Evolutionary conservation across 2,888 invertebrate genomes (phyloP), one percentile per base, ranked within the genome.

Genomic region (Tachina fera): DNA sequence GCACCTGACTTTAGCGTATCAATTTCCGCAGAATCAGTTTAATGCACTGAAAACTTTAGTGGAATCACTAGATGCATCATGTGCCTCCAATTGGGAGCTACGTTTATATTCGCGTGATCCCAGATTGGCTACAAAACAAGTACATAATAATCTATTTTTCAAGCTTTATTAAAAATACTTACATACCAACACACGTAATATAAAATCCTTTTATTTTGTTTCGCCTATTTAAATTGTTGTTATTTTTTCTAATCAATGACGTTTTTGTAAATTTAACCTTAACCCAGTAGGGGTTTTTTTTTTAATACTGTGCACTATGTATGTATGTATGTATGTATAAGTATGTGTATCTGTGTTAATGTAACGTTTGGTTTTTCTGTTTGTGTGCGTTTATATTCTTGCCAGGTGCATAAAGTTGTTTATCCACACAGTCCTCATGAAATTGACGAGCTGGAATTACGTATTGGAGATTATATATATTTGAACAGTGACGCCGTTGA

Each of bases 1-100:
- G 74, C 98, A 98, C 93, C 94, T 98, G 89, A 97, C 97, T 9
- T 93, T 98, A 90, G 97, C 97, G 19, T 98, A 98, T 93, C 97
- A 97, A 92, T 98, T 98, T 92, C 95, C 96, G 14, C 94, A 94
- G 89, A 93, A 94, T 22, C 95, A 96, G 74, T 97, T 95, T 90
- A 95, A 96, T 84, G 93, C 94, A 75, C 94, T 98, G 70, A 96
- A 96, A 92, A 93, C 93, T 16, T 93, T 97, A 88, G 96, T 96
- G 41, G 96, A 96, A 89, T 94, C 95, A 74, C 93, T 98, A 87
- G 95, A 96, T 89, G 94, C 95, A 1, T 93, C 94, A 70, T 94
- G 95, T 60, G 94, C 95, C 56, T 94, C 95, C 39, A 94, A 94
- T 89, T 98, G 98, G 98, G 97, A 98, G 92, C 92, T 98, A 60